These are phyloP conservation scores for Chelon auratus DNA, from an alignment of 2,797 vertebrate species.

Conservation along the genomic window DNA sequence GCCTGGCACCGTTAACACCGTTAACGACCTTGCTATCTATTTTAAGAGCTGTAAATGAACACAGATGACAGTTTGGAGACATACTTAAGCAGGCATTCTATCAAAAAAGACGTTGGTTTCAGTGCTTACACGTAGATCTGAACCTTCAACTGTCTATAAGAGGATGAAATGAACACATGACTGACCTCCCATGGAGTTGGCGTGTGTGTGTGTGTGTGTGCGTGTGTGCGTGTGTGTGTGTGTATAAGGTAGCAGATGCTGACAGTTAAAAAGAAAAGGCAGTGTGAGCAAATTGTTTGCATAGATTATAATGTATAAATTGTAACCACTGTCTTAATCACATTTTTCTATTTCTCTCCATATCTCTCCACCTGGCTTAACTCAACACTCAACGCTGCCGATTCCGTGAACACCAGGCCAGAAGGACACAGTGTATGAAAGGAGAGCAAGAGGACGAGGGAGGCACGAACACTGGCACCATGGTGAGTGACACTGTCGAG, in stretches of 20 bases:
- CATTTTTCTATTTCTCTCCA: constrained; percentile 4
- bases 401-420: constrained; percentile 65
- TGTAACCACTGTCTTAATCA: constrained; percentile 4
- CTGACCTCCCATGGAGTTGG: constrained; percentile 8
- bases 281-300: background rate
- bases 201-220: background rate
- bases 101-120: constrained; percentile 17
- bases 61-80: constrained; percentile 30
- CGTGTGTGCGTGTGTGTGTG: too few species aligned
- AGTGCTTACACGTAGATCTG: constrained; percentile 4
- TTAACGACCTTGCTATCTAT: constrained; percentile 45
- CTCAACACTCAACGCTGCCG: background rate
- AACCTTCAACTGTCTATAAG: constrained; percentile 18
- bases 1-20: constrained; percentile 34
- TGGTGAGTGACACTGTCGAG: constrained; percentile 73
- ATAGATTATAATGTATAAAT: background rate
- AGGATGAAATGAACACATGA: constrained; percentile 31
- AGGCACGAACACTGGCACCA: constrained; percentile 37
- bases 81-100: constrained; percentile 12
- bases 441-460: constrained; percentile 61
- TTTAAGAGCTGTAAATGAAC: constrained; percentile 27
- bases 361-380: constrained; percentile 1
- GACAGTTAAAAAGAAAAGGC: constrained; percentile 2
- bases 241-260: constrained; percentile 1
- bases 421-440: constrained; percentile 60